Base-by-base conservation (phyloP, 37 sponge, comb jelly and placozoan species). In the Aplysina aerophoba region DNA sequence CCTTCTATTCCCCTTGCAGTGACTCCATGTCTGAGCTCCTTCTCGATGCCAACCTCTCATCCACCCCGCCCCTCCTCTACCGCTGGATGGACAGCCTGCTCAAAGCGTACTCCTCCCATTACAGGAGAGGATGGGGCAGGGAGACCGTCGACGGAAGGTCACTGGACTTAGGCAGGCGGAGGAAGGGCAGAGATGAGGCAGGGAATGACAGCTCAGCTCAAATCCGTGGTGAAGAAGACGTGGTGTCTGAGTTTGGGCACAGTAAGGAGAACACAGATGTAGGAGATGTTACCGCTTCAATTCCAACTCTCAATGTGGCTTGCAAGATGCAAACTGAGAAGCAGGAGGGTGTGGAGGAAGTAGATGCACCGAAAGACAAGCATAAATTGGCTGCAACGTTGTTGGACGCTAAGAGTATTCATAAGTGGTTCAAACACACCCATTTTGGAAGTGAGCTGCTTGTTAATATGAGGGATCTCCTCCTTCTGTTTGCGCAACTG, bases 401-500 rank as follows among this genome's bases (percentile, higher is more conserved):
- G 41, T 25, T 75, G 14, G 38, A 19, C 41, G 78, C 54, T 24
- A 50, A 40, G 38, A 14, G 22, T n/a, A 25, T 75, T 19, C 78
- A 75, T 11, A 75, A 50, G 38, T 75, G 78, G 78, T 40, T 75
- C 53, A 75, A 12, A 19, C 54, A 19, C 21, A 44, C 78, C 21
- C 54, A 22, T 15, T 53, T 53, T 19, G 53, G 54, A 2, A 41
- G 78, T 16, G 64, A 36, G 6, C 37, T 75, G 38, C 33, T 75
- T 39, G 54, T 15, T 24, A 4, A 21, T 36, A 44, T 75, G 54
- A 36, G 78, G 37, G 37, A 21, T 3, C 25, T 75, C 37, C 78
- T 75, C 78, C 1, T 21, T 1, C 78, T 75, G 6, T 75, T 75
- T 41, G 38, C 37, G 19, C 78, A 75, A 40, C 22, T 75, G 78